These are phyloP conservation scores for Cheirogaleus major DNA, from an alignment of 2,797 vertebrate species.

Conservation along the genomic window DNA sequence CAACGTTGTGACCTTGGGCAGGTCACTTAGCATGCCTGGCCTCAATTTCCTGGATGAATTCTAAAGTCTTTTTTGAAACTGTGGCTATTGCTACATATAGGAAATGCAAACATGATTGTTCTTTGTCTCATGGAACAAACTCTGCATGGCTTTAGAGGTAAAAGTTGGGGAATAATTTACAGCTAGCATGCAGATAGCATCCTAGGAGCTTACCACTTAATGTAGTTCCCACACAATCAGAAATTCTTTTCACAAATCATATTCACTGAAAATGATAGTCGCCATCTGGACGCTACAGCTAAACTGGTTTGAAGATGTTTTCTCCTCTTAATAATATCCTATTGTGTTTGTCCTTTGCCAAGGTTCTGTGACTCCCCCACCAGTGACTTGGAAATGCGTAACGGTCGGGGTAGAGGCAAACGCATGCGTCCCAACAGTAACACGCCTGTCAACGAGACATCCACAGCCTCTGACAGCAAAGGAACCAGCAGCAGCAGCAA, in stretches of 20 bases:
- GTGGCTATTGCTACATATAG: not conserved
- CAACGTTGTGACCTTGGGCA: not conserved
- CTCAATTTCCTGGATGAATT: not conserved
- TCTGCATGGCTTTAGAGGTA: not conserved
- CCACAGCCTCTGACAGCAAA: slow-evolving; percentile 92
- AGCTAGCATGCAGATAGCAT: not conserved
- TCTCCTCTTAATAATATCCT: slow-evolving; percentile 39
- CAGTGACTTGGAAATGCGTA: slow-evolving; percentile 99
- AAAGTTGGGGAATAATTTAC: not conserved
- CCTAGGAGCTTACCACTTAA: not conserved
- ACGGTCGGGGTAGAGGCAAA: slow-evolving; percentile 97
- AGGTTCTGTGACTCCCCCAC: slow-evolving; percentile 99
- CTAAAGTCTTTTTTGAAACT: not conserved
- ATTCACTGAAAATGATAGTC: slow-evolving; percentile 15
- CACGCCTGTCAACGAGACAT: slow-evolving; percentile 93
- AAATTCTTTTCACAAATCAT: not conserved
- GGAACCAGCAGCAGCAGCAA: slow-evolving; percentile 93
- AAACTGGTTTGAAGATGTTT: slow-evolving; percentile 30
- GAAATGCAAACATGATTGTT: not conserved
- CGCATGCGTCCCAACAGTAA: slow-evolving; percentile 97
- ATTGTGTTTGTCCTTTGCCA: slow-evolving; percentile 66
- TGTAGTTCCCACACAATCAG: not conserved
- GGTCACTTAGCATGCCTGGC: not conserved
- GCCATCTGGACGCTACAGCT: not conserved
- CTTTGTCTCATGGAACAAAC: not conserved